Evolutionary conservation across 2,113 vertebrate species (phyloP), one percentile per base, ranked within the genome.

Genomic region (Lagopus leucura): DNA sequence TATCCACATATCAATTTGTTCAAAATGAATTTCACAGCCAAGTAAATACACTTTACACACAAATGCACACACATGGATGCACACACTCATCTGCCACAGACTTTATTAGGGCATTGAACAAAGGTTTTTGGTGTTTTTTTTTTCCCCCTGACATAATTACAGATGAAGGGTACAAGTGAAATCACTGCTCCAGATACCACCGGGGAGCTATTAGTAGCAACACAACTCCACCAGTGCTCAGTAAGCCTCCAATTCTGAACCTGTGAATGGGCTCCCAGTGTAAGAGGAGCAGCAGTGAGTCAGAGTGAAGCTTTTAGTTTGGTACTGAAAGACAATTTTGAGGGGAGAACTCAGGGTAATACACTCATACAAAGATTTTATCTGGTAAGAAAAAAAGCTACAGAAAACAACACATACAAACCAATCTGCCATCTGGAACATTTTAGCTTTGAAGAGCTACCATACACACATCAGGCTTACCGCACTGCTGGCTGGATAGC

Each of bases 241-340:
- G 66, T 36, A n/a, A 88, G 88, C 87, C 82, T 78, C 34, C 74
- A 67, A 94, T 91, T 79, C 89, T 90, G 88, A 95, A 81, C 91
- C 87, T 95, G 70, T 89, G 86, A 97, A 97, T 91, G 94, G 93
- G 72, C n/a, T 69, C 89, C 96, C 96, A 96, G 92, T 90, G 91
- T 84, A 92, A 92, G 94, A 93, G 95, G 89, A 93, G 93, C 88
- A 93, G 86, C 90, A 88, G 60, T 92, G 91, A 94, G 90, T 86
- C 96, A 94, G 50, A 94, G 50, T 10, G 86, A 96, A 93, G 74
- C 65, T 97, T 95, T 85, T 91, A 92, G 88, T 52, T 40, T 75
- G 67, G 70, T 65, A 82, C 65, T 88, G 47, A 88, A 78, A 75
- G 84, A 32, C 80, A 75, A 83, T 25, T 42, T 27, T 3, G 52